Evolutionary conservation across 2,113 vertebrate genomes (phyloP), one percentile per base, ranked within the genome.

Genomic region (Balaenoptera acutorostrata): DNA sequence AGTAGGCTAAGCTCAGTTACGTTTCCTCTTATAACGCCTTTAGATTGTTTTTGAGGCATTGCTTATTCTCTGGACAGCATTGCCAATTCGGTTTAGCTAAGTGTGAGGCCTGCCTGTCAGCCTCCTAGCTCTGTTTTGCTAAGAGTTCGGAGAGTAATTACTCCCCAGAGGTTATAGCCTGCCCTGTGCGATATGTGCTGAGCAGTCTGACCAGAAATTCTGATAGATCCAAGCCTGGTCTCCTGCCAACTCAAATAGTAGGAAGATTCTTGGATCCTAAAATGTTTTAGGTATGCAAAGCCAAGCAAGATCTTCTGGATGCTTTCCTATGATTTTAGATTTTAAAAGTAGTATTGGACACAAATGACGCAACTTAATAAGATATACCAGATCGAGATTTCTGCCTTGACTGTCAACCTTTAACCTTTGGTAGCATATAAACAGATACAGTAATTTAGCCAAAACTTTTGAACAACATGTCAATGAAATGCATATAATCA

Each of bases 51-150:
- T 72, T 61, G n/a, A 96, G 36, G 74, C 57, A 83, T 49, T 91
- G 44, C 55, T 78, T 78, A 96, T 89, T 96, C 49, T 95, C 68
- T 88, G 29, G 87, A 93, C 92, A 92, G n/a, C 21, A 46, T 63
- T 96, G 93, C 68, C 89, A 93, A 92, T 96, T 97, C 68, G 90
- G 68, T 87, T 97, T 96, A 96, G 55, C 14, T 57, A 84, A 91
- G 55, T 46, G 49, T 95, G 83, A 96, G 89, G 10, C 36, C 68
- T 93, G 64, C 80, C 64, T n/a, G 27, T 85, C 82, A 61, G 44
- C 3, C 41, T 81, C 17, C 23, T 87, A 29, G 2, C 8, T 93
- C 74, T 71, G 71, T 95, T 92, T 69, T 72, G 59, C 75, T 96
- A 95, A 96, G 75, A 2, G 66, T 39, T 97, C 85, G 63, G 63